phyloP scores from a whole-genome alignment of 2,797 vertebrate genomes.

The Pseudochaenichthys georgianus region DNA sequence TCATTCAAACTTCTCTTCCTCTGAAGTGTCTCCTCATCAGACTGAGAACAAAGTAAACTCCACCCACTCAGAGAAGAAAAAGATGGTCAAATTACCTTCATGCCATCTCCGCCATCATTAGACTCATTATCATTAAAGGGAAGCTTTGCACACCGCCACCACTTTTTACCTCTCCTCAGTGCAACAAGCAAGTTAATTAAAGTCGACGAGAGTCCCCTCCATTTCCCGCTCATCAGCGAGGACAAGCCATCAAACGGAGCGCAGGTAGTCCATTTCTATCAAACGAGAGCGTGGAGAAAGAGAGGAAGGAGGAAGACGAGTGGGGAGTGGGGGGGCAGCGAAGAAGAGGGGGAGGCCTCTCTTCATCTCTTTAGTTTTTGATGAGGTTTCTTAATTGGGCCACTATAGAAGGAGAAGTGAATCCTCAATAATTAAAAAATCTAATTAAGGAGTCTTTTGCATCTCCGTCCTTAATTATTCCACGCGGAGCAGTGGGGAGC shows the following conservation, averaged over 20 bases:
- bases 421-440: conserved; percentile 90
- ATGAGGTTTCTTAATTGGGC: conserved; percentile 86
- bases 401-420: conserved; percentile 84
- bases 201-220: conserved; percentile 44
- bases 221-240: conserved; percentile 68
- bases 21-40: conserved; percentile 48
- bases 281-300: conserved; percentile 54
- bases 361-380: conserved; percentile 81
- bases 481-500: conserved; percentile 74
- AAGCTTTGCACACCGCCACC: conserved; percentile 6
- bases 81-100: conserved; percentile 62
- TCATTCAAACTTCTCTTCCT: conserved; percentile 32
- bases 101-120: conserved; percentile 68
- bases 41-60: conserved; percentile 46
- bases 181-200: conserved; percentile 78
- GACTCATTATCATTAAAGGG: conserved; percentile 69
- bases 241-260: conserved; percentile 72
- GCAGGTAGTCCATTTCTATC: conserved; percentile 73
- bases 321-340: neutral
- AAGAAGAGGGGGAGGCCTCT: conserved; percentile 47
- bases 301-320: conserved; percentile 36
- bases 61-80: conserved; percentile 39
- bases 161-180: conserved; percentile 27
- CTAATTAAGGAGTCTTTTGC: conserved; percentile 88
- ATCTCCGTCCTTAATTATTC: conserved; percentile 86